phyloP scores from a whole-genome alignment of 1,140 invertebrate genomes.

The Laodelphax striatellus region DNA sequence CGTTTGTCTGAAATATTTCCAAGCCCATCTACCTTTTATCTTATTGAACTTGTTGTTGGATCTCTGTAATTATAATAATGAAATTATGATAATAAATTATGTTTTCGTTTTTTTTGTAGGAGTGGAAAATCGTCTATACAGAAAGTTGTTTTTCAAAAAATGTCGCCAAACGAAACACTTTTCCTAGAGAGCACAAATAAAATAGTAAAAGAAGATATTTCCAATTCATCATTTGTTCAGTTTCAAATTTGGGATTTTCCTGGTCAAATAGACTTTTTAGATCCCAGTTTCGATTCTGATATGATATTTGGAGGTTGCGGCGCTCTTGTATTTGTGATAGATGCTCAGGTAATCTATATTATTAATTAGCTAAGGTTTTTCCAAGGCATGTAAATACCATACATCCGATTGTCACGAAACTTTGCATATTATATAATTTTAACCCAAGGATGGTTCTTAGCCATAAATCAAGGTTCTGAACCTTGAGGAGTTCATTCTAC shows the following conservation, averaged over 20 bases:
- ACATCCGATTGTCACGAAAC: no score
- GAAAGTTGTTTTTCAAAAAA: conserved; percentile 99
- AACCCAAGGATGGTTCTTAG: no score
- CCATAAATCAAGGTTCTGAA: no score
- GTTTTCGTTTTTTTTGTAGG: conserved; percentile 41
- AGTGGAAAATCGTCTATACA: conserved; percentile 99
- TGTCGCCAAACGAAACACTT: conserved; percentile 98
- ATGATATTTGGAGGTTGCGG: conserved; percentile 91
- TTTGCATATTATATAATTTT: no score
- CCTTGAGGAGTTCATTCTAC: no score
- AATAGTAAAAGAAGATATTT: conserved; percentile 95
- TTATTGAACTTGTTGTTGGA: no score
- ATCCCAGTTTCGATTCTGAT: conserved; percentile 90
- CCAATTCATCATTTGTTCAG: conserved; percentile 96
- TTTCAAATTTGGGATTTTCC: conserved; percentile 99
- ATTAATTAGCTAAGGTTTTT: no score
- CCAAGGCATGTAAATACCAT: no score
- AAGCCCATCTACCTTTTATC: no score
- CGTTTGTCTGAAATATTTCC: no score
- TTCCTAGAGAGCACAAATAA: conserved; percentile 98
- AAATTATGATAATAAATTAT: neutral
- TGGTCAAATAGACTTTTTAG: conserved; percentile 96
- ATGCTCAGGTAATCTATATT: conserved; percentile 82
- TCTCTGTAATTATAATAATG: no score
- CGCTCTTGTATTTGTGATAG: conserved; percentile 97